Percentiles rank a stretch among this genome's conserved stretches.
phyloP scores from a whole-genome alignment of 1,140 invertebrate genomes.

The Eurosta solidaginis region DNA sequence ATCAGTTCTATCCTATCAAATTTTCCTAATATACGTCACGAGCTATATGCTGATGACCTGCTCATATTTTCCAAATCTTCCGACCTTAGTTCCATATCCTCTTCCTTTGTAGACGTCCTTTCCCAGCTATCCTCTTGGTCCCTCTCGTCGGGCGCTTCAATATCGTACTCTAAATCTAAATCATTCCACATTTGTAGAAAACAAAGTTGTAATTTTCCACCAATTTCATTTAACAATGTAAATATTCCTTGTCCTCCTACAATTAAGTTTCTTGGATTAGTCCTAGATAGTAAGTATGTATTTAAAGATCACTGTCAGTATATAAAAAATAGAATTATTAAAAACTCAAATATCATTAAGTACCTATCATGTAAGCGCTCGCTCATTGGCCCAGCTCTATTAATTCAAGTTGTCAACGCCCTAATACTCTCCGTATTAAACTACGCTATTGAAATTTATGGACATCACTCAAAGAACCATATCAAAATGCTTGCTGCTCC shows the following conservation, averaged over 20 bases:
- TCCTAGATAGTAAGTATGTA: too few relatives aligned
- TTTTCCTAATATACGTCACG: not conserved
- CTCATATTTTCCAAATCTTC: not conserved
- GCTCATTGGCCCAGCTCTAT: not conserved
- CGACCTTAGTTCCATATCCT: not conserved
- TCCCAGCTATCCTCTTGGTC: not conserved
- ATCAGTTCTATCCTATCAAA: not conserved
- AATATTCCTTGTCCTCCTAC: too few relatives aligned
- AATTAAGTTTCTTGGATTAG: too few relatives aligned
- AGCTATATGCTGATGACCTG: not conserved
- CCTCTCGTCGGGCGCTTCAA: too few relatives aligned
- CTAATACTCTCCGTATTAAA: not conserved
- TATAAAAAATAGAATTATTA: not conserved
- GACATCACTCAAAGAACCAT: not conserved
- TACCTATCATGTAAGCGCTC: not conserved
- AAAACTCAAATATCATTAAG: not conserved
- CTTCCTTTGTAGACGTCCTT: not conserved
- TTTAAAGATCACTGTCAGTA: not conserved
- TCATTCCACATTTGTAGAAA: too few relatives aligned
- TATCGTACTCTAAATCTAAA: too few relatives aligned
- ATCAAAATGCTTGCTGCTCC: not conserved
- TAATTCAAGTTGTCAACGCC: not conserved
- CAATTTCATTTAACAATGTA: too few relatives aligned
- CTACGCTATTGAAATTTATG: not conserved
- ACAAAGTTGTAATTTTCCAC: too few relatives aligned